Base-by-base conservation (phyloP, 2,113 vertebrate genomes). In the Oenanthe oenanthe region DNA sequence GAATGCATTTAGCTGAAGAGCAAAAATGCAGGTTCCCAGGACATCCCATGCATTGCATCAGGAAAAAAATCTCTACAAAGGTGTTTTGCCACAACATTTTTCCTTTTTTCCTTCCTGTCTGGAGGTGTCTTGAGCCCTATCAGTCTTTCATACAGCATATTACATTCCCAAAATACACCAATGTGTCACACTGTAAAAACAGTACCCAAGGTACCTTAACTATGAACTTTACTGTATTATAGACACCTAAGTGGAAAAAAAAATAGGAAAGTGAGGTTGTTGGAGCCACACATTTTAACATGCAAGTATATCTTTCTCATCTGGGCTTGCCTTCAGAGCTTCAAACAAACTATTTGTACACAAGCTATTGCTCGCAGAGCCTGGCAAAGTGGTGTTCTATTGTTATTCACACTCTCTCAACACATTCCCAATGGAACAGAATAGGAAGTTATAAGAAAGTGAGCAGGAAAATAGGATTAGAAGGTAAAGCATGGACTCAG, bases 381-480 rank as follows among this genome's bases (percentile, higher is more conserved):
- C 51, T 22, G 16, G 48, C 50, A 43, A 57, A 84, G 57, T 9
- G 21, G 25, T 16, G 10, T 34, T 76, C 87, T 68, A 81, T 66
- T 45, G 26, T 53, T 85, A 68, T 82, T 79, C 82, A 57, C 61
- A 29, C 73, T 89, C 88, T 71, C 75, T 62, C 48, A 56, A 40
- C 51, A 28, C 4, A 34, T 25, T 88, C 80, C 77, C 88, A 71
- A 68, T 6, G n/a, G 71, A 73, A 56, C 15, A 88, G 73, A 84
- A 75, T 21, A 77, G 60, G 67, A 93, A 89, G 70, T 75, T 68
- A 40, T 14, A 93, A 32, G 72, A 88, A 92, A 90, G 36, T 17
- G 40, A 92, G 48, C 36, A 88, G 79, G 88, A 93, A 95, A 95
- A 88, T 15, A 68, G 75, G 85, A 94, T 92, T 93, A 94, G 79